phyloP scores from a whole-genome alignment of 92 coral and sea anemone species.

The Porites cylindrica region DNA sequence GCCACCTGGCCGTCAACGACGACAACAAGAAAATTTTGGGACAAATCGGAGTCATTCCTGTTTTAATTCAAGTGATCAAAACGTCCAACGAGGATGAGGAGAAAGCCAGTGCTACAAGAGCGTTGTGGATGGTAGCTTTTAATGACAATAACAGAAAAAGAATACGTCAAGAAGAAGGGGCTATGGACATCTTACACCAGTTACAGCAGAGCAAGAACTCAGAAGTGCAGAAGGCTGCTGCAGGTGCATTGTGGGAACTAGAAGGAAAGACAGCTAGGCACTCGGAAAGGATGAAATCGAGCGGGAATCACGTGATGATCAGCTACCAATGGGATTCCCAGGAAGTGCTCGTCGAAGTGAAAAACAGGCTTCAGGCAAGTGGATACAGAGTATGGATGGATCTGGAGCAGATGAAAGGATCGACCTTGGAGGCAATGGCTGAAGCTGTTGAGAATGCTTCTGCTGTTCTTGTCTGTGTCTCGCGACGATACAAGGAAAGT shows the following conservation, averaged over 20 bases:
- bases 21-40: conserved; percentile 39
- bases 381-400: neutral
- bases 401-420: neutral
- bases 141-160: conserved; percentile 49
- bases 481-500: too few relatives aligned
- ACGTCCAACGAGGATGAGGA: conserved; percentile 38
- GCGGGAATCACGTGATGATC: conserved; percentile 71
- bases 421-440: too few relatives aligned
- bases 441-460: too few relatives aligned
- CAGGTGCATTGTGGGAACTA: conserved; percentile 75
- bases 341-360: conserved; percentile 59
- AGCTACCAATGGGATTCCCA: conserved; percentile 83
- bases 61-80: conserved; percentile 42
- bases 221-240: conserved; percentile 41
- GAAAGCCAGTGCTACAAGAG: conserved; percentile 22
- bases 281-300: neutral
- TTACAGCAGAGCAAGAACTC: conserved; percentile 42
- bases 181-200: conserved; percentile 1
- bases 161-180: conserved; percentile 29
- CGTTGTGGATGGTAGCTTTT: conserved; percentile 69
- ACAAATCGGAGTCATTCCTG: conserved; percentile 42
- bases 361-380: conserved; percentile 54
- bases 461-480: too few relatives aligned
- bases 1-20: conserved; percentile 18
- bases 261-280: conserved; percentile 33